These are phyloP conservation scores for Microchrysa polita DNA, from an alignment of 2,888 invertebrate species.

Conservation along the genomic window DNA sequence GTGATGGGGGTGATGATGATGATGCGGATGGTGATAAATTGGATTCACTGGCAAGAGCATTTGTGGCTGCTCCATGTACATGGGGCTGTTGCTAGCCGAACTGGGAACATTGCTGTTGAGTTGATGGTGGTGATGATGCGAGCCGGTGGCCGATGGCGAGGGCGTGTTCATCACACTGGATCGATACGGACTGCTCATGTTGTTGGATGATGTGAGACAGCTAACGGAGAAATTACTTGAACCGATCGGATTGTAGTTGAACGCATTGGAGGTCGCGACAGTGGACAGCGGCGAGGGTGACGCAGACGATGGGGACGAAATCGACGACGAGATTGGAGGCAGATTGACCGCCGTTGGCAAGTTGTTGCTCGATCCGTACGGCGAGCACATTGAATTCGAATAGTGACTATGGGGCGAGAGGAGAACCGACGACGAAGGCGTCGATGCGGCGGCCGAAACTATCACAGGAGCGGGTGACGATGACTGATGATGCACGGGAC, in stretches of 20 bases:
- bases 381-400: neutral
- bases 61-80: slow-evolving; percentile 65
- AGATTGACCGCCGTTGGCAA: neutral
- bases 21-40: slow-evolving; percentile 59
- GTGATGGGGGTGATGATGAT: slow-evolving; percentile 49
- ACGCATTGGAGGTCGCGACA: slow-evolving; percentile 14
- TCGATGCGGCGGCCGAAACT: slow-evolving; percentile 46
- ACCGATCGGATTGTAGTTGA: slow-evolving; percentile 55
- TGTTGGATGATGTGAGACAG: slow-evolving; percentile 61
- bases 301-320: slow-evolving; percentile 53
- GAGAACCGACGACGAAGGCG: slow-evolving; percentile 47
- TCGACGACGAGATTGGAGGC: neutral
- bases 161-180: slow-evolving; percentile 63
- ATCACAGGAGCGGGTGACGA: slow-evolving; percentile 42
- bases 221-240: slow-evolving; percentile 65
- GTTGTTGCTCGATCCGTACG: neutral
- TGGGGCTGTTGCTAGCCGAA: slow-evolving; percentile 56
- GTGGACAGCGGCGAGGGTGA: slow-evolving; percentile 37
- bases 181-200: slow-evolving; percentile 58
- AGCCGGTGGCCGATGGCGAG: slow-evolving; percentile 57
- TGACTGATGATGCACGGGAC: slow-evolving; percentile 36
- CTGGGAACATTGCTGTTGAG: neutral
- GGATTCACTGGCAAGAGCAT: slow-evolving; percentile 65
- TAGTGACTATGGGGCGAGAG: slow-evolving; percentile 47
- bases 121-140: slow-evolving; percentile 15